A percentile compares a stretch with the other conserved stretches of the same genome.
Conservation (phyloP, 2,888 invertebrate species). For the Hypolimnas misippus region DNA sequence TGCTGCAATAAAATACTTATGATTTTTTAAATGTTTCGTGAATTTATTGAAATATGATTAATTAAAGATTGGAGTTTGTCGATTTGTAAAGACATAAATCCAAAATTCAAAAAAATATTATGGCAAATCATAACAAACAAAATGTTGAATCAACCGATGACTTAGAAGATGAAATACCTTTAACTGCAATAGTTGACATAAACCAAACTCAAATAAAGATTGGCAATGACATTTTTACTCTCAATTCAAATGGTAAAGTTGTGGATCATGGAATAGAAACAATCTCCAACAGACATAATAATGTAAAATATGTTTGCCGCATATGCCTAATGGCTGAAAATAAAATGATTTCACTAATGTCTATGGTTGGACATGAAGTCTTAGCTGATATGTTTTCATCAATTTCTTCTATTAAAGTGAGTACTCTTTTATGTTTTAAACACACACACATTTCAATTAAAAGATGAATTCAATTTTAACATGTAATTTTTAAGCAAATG, state of each 20-base stretch:
- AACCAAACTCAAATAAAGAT: conserved; percentile 21
- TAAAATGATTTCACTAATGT: conserved; percentile 60
- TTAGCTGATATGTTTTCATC: conserved; percentile 62
- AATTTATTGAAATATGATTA: too few relatives aligned
- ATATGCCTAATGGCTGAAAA: conserved; percentile 69
- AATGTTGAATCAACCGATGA: conserved; percentile 16
- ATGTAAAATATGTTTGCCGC: conserved; percentile 61
- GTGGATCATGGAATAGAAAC: too few relatives aligned
- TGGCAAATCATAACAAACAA: conserved; percentile 8
- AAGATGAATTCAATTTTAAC: too few relatives aligned
- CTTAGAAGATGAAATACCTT: conserved; percentile 29
- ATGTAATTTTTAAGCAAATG: too few relatives aligned
- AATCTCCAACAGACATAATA: conserved; percentile 1
- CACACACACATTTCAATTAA: too few relatives aligned
- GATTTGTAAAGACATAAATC: too few relatives aligned
- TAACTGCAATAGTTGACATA: conserved; percentile 30
- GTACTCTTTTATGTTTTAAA: conserved; percentile 42
- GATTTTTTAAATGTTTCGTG: too few relatives aligned
- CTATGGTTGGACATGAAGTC: conserved; percentile 55
- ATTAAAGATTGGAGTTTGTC: too few relatives aligned
- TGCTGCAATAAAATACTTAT: too few relatives aligned
- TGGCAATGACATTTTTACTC: too few relatives aligned
- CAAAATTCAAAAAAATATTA: conserved; percentile 1
- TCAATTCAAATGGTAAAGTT: too few relatives aligned
- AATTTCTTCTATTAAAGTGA: conserved; percentile 66